Percentiles rank a stretch among this genome's conserved stretches.
phyloP scores from a whole-genome alignment of 2,113 vertebrate genomes.

The Archocentrus centrarchus region DNA sequence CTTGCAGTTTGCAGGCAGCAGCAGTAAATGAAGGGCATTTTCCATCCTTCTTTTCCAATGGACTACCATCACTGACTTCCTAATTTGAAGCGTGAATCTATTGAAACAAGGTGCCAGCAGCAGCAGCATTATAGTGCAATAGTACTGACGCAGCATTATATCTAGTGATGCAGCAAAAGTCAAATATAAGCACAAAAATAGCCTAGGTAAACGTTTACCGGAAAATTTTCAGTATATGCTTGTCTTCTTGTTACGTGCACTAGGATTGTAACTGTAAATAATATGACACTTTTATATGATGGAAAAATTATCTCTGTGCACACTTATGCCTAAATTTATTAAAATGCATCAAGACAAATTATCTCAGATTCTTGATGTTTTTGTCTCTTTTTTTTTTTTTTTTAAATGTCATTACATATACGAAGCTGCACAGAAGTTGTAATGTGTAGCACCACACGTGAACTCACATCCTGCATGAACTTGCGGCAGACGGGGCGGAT shows the following conservation, averaged over 20 bases:
- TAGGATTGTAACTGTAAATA: neutral
- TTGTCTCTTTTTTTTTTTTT: neutral
- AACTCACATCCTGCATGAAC: constrained; percentile 93
- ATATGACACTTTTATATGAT: too few relatives aligned
- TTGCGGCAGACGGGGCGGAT: constrained; percentile 90
- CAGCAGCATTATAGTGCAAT: neutral
- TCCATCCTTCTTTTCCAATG: neutral
- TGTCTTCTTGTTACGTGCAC: neutral
- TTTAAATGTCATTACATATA: neutral
- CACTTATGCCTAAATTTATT: too few relatives aligned
- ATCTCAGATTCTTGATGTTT: too few relatives aligned
- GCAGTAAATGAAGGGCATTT: neutral
- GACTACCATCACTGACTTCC: neutral
- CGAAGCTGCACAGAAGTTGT: neutral
- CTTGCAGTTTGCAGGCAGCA: neutral
- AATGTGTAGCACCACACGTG: neutral
- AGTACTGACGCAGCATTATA: neutral
- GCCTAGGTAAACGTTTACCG: neutral
- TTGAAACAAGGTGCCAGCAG: neutral
- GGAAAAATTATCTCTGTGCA: too few relatives aligned
- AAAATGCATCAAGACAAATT: too few relatives aligned
- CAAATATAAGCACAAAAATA: neutral
- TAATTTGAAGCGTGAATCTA: too few relatives aligned
- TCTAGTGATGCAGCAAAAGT: neutral
- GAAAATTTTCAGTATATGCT: neutral